Percentiles rank a stretch among this genome's conserved stretches.
These are phyloP conservation scores for Zalophus californianus DNA, from an alignment of 2,797 vertebrate species.

Conservation along the genomic window DNA sequence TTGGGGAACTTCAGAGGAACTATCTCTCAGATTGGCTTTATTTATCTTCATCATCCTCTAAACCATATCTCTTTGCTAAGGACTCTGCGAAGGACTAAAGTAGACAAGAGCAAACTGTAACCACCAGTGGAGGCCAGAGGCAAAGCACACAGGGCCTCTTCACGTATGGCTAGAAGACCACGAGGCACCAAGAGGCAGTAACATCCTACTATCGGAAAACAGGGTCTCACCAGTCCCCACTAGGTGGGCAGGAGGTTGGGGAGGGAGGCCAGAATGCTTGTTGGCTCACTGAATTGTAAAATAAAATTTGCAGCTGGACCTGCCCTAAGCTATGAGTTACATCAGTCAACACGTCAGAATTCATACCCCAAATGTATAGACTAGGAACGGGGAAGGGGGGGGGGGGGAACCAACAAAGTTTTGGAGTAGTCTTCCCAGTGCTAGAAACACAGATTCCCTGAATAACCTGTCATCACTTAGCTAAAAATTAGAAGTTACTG, in stretches of 20 bases:
- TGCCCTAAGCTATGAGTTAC: not conserved
- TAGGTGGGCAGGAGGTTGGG: too few relatives aligned
- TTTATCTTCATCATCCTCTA: not conserved
- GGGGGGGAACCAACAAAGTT: not conserved
- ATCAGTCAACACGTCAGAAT: not conserved
- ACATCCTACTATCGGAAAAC: not conserved
- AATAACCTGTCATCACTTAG: not conserved
- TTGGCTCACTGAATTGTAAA: not conserved
- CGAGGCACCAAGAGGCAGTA: too few relatives aligned
- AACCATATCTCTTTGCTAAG: not conserved
- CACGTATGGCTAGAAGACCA: accelerated
- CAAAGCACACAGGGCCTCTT: not conserved
- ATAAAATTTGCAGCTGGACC: not conserved
- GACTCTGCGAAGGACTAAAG: not conserved
- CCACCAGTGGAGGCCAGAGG: not conserved
- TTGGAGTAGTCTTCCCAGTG: not conserved
- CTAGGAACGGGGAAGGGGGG: too few relatives aligned
- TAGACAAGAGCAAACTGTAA: not conserved
- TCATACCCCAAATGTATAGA: not conserved
- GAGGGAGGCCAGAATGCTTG: not conserved
- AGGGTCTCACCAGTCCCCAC: not conserved
- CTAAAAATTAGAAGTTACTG: not conserved
- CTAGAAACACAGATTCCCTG: not conserved
- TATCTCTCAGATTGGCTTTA: not conserved
- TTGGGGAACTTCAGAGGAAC: not conserved